phyloP scores from a whole-genome alignment of 1,140 invertebrate genomes.

The Hydropsyche tenuis region DNA sequence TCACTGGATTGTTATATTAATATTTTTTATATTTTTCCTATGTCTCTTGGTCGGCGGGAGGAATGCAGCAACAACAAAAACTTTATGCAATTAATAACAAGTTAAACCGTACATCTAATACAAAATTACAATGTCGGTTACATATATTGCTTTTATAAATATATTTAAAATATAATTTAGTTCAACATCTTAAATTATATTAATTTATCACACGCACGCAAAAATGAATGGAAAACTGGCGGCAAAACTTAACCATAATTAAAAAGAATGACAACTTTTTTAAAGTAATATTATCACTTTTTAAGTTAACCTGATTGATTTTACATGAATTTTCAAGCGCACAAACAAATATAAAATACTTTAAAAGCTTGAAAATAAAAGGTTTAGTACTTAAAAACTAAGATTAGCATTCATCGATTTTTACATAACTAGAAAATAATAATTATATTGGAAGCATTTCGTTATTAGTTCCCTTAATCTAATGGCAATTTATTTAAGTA shows the following conservation, averaged over 20 bases:
- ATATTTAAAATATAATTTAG: conserved; percentile 29
- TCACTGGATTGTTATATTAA: conserved; percentile 46
- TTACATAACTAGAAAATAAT: conserved; percentile 30
- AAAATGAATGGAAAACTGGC: conserved; percentile 48
- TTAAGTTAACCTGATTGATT: background rate
- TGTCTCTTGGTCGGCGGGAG: conserved; percentile 50
- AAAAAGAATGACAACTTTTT: conserved; percentile 28
- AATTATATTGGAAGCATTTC: conserved; percentile 50
- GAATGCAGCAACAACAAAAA: conserved; percentile 50
- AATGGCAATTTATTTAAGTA: conserved; percentile 50
- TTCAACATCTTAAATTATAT: conserved; percentile 46
- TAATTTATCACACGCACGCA: conserved; percentile 50
- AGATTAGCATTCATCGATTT: conserved; percentile 32
- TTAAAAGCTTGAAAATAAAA: conserved; percentile 37
- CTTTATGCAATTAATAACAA: conserved; percentile 43
- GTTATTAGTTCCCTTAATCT: conserved; percentile 48
- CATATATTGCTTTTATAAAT: conserved; percentile 23
- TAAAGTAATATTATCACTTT: conserved; percentile 29
- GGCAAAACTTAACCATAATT: conserved; percentile 43
- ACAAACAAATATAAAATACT: conserved; percentile 26
- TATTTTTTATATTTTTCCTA: conserved; percentile 49
- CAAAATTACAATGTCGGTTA: conserved; percentile 25
- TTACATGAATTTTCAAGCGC: conserved; percentile 15
- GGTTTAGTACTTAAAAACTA: conserved; percentile 34
- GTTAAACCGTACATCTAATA: conserved; percentile 34